phyloP scores from a whole-genome alignment of 2,113 vertebrate species.

The Hiodon tergisus region DNA sequence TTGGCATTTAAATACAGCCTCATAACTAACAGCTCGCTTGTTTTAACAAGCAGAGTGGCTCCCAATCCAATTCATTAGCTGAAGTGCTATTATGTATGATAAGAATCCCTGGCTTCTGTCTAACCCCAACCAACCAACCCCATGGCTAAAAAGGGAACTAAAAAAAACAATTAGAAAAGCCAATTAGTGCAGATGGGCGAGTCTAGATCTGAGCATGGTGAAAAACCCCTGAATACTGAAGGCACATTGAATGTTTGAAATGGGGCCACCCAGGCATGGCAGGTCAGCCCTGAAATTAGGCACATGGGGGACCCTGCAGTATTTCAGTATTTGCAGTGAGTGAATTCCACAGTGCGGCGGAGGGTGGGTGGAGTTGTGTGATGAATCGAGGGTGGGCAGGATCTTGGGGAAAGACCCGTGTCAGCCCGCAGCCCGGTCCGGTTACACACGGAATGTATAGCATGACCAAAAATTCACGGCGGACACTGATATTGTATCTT shows the following conservation, averaged over 20 bases:
- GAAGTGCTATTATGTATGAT: background rate
- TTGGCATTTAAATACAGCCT: background rate
- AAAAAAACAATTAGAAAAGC: background rate
- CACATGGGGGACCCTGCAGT: constrained; percentile 18
- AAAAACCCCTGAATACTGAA: background rate
- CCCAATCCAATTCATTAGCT: background rate
- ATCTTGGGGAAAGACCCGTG: no score
- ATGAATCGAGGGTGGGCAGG: no score
- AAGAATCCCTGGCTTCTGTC: background rate
- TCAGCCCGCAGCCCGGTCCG: no score
- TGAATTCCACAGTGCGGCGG: background rate
- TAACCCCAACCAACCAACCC: background rate
- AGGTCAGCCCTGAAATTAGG: background rate
- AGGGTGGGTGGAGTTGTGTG: no score
- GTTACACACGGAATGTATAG: no score
- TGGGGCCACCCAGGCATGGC: background rate
- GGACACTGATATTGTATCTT: no score
- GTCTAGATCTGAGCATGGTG: background rate
- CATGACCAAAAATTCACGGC: no score
- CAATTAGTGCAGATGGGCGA: constrained; percentile 1
- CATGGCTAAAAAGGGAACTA: background rate
- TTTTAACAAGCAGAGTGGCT: constrained; percentile 4
- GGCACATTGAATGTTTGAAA: background rate
- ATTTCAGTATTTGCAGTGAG: background rate
- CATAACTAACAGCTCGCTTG: background rate